Evolutionary conservation across 2,113 vertebrate species (phyloP).

Genomic region (Meleagris gallopavo): DNA sequence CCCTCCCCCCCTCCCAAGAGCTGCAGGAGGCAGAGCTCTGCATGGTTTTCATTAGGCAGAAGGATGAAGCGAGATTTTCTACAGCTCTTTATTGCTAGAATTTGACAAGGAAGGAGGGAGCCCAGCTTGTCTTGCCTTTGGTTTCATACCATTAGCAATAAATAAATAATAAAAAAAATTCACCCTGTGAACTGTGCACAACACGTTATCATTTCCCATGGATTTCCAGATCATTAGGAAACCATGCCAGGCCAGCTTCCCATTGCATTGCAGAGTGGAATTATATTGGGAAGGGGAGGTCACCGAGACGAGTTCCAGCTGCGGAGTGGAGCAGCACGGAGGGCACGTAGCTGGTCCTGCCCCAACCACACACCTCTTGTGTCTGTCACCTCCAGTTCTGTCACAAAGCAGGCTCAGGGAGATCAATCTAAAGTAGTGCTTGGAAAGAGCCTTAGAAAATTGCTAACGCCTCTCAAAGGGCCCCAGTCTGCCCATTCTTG

Average conservation of each 20-base stretch:
- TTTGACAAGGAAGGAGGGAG: slow-evolving; percentile 22
- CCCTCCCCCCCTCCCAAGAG: neutral
- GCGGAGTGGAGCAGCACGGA: neutral
- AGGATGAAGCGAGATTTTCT: neutral
- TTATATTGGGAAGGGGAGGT: neutral
- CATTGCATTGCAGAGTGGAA: neutral
- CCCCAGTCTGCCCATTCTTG: neutral
- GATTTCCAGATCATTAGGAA: neutral
- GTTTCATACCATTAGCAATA: neutral
- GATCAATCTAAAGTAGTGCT: neutral
- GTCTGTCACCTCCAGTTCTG: neutral
- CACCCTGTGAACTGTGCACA: neutral
- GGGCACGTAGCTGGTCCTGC: rapidly evolving
- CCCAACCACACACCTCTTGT: neutral
- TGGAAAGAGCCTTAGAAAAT: neutral
- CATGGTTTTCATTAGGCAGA: slow-evolving; percentile 14
- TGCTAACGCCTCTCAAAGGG: neutral
- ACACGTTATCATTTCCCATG: neutral
- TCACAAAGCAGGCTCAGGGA: neutral
- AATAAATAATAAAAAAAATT: neutral
- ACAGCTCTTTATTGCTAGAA: neutral
- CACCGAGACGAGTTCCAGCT: neutral
- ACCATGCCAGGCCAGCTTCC: neutral
- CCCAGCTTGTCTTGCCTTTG: slow-evolving; percentile 7
- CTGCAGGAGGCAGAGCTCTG: neutral